Evolutionary conservation across 92 coral and sea anemone genomes (phyloP).

Genomic region (Metridium senile): DNA sequence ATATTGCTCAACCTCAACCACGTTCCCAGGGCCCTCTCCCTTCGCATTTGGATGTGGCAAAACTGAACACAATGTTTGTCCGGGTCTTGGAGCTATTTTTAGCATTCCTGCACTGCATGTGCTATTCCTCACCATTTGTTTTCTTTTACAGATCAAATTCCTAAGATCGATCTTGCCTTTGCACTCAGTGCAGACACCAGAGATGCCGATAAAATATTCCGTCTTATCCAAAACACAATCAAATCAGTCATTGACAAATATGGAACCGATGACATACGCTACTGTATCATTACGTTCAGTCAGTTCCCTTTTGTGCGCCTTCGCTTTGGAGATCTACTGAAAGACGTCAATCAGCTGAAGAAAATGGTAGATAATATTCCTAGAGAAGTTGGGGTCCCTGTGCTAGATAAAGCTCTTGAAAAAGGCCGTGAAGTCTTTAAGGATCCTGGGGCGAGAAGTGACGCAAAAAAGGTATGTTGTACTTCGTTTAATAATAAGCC

Average conservation of each 20-base stretch:
- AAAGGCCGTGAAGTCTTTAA: conserved; percentile 59
- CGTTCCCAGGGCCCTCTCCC: too few relatives aligned
- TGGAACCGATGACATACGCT: conserved; percentile 57
- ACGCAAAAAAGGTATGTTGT: conserved; percentile 55
- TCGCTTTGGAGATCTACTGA: conserved; percentile 36
- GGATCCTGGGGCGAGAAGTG: conserved; percentile 59
- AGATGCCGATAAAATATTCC: conserved; percentile 56
- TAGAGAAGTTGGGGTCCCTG: conserved; percentile 56
- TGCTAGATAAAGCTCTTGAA: conserved; percentile 66
- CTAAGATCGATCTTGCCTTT: conserved; percentile 71
- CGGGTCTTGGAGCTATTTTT: neutral
- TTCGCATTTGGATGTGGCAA: too few relatives aligned
- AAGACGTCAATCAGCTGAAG: conserved; percentile 25
- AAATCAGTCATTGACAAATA: conserved; percentile 75
- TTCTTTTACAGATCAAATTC: conserved; percentile 26
- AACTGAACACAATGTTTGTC: too few relatives aligned
- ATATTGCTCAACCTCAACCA: too few relatives aligned
- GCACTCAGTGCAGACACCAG: conserved; percentile 64
- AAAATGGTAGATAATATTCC: conserved; percentile 55
- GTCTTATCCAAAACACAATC: conserved; percentile 72
- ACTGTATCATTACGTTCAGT: conserved; percentile 69
- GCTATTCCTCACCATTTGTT: too few relatives aligned
- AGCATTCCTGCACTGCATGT: neutral
- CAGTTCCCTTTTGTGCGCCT: conserved; percentile 35
- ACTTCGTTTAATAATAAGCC: neutral